Percentiles rank a stretch among this genome's conserved stretches.
These are phyloP conservation scores for Plecotus auritus DNA, from an alignment of 2,113 vertebrate species.

Conservation along the genomic window DNA sequence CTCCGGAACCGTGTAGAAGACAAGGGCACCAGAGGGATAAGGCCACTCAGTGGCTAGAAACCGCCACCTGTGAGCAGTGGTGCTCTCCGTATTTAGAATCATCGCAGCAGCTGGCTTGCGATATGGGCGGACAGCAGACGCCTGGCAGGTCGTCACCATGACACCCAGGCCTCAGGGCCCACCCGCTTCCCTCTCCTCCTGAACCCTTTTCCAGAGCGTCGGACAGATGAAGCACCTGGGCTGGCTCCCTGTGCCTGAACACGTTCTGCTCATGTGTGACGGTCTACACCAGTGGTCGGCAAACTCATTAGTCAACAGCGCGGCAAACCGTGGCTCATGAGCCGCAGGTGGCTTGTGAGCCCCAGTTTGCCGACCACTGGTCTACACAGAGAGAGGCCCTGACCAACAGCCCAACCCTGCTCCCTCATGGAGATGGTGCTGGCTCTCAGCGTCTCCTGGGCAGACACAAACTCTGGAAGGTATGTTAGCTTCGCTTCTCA, in stretches of 20 bases:
- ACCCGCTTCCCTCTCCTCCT: fast-evolving
- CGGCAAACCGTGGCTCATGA: too few species aligned
- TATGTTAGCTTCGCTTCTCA: not conserved
- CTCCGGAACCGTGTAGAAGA: not conserved
- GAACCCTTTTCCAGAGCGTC: not conserved
- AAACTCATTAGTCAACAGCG: too few species aligned
- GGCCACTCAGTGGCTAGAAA: not conserved
- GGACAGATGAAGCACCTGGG: not conserved
- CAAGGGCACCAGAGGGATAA: not conserved
- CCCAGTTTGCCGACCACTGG: too few species aligned
- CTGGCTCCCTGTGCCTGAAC: not conserved
- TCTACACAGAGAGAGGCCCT: not conserved
- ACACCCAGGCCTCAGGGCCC: not conserved
- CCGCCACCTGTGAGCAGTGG: fast-evolving
- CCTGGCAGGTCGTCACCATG: fast-evolving
- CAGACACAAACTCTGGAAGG: not conserved
- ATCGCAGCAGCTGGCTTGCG: fast-evolving
- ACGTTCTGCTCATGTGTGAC: fast-evolving
- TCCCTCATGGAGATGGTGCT: fast-evolving
- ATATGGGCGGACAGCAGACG: not conserved
- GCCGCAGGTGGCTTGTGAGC: too few species aligned
- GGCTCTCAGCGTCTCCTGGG: not conserved
- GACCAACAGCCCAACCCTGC: not conserved
- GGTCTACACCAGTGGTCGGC: too few species aligned
- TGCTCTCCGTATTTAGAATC: fast-evolving